Base-by-base conservation (phyloP, 2,113 vertebrate species). In the Bos indicus region DNA sequence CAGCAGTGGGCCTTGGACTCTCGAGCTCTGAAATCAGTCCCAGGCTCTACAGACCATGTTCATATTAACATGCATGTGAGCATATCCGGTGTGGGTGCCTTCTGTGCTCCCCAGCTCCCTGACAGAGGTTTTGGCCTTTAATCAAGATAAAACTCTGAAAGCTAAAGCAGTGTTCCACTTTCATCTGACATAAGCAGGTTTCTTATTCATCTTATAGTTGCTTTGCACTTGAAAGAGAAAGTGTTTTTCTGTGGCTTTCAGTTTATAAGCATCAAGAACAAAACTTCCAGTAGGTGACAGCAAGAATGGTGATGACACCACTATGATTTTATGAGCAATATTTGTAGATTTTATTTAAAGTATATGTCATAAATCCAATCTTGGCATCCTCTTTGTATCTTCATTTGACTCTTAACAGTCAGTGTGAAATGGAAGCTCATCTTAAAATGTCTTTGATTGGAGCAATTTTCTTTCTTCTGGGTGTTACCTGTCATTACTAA, bases 371-470 rank as follows among this genome's bases (percentile, higher is more conserved):
- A 67, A 86, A n/a, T 60, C 59, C 48, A 57, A 3, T 56, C 64
- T 94, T 94, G 12, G n/a, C 88, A 56, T 89, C 59, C 46, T 85
- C 43, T 88, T 88, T 71, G 25, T 81, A 17, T 23, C 40, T 95
- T 92, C 12, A 54, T 71, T 54, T 93, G 28, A 46, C n/a, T 64
- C 56, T 96, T 28, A 60, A 78, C 9, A 77, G 19, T 94, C 60
- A 56, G 28, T 52, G 21, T 90, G 81, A 81, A 97, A 85, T 77
- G 30, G 82, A 96, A 88, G 40, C 54, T 92, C 23, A 87, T 94
- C 84, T 91, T 90, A 57, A 83, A 83, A 89, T 97, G 30, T 88
- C 81, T 57, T 67, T 97, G 89, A 91, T 57, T 57, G 83, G n/a
- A 90, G 14, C 17, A 81, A 15, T 85, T 46, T 93, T 93, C 88